phyloP scores from a whole-genome alignment of 2,113 vertebrate genomes.

The Callipepla squamata region DNA sequence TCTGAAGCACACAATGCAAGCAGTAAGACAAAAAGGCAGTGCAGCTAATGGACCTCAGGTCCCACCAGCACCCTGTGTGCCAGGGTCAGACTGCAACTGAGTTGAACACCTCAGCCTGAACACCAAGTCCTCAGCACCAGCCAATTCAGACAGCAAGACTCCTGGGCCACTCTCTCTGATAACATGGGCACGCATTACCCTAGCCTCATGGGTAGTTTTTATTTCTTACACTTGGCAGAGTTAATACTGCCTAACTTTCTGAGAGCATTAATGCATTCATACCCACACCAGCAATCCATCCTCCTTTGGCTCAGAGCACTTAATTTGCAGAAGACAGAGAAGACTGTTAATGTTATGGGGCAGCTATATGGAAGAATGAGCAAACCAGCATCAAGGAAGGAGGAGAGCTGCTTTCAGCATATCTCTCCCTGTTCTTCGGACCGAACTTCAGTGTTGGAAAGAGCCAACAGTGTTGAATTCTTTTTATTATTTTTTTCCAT shows the following conservation, averaged over 20 bases:
- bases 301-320: background rate
- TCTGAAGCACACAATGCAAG: background rate
- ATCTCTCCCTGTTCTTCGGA: background rate
- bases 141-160: background rate
- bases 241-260: background rate
- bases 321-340: background rate
- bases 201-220: background rate
- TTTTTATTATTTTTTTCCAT: background rate
- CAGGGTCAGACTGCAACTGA: rapidly evolving
- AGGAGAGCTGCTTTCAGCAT: background rate
- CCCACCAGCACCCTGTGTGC: background rate
- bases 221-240: background rate
- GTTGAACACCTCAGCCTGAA: rapidly evolving
- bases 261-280: rapidly evolving
- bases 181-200: background rate
- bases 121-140: background rate
- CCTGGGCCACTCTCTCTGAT: rapidly evolving
- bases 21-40: background rate
- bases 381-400: background rate
- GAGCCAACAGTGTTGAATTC: background rate
- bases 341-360: background rate
- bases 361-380: background rate
- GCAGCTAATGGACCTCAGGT: rapidly evolving
- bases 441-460: background rate
- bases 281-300: background rate